These are phyloP conservation scores for Gortyna flavago DNA, from an alignment of 2,888 invertebrate genomes.

Conservation along the genomic window DNA sequence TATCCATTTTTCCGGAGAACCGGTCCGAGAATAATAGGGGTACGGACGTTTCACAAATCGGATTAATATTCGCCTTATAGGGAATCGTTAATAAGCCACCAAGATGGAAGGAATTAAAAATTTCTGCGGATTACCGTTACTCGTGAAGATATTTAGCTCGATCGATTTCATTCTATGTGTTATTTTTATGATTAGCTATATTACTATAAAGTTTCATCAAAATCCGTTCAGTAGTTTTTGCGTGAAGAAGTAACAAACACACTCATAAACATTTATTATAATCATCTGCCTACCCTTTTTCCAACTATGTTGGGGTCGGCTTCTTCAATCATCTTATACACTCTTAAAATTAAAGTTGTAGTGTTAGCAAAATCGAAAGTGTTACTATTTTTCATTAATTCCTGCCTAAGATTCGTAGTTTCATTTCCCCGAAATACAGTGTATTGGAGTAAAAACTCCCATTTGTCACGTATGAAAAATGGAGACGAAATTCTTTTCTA, in stretches of 20 bases:
- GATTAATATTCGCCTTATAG: slow-evolving; percentile 83
- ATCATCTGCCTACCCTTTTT: too few relatives aligned
- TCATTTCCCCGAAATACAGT: background rate
- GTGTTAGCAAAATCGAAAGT: background rate
- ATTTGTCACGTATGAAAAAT: background rate
- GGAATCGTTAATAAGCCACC: slow-evolving; percentile 77
- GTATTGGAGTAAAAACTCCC: background rate
- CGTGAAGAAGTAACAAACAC: too few relatives aligned
- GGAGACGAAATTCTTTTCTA: background rate
- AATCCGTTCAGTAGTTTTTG: too few relatives aligned
- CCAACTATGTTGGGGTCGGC: too few relatives aligned
- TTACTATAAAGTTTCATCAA: too few relatives aligned
- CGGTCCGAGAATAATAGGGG: slow-evolving; percentile 79
- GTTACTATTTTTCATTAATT: background rate
- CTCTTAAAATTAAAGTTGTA: background rate
- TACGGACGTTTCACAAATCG: slow-evolving; percentile 81
- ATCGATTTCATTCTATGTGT: background rate
- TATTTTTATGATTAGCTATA: too few relatives aligned
- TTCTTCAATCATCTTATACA: too few relatives aligned
- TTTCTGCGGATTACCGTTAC: slow-evolving; percentile 39
- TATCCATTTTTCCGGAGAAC: slow-evolving; percentile 84
- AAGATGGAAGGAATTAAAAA: slow-evolving; percentile 51
- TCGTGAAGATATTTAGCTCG: background rate
- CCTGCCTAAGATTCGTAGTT: slow-evolving; percentile 1
- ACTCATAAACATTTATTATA: too few relatives aligned